Evolutionary conservation across 2,888 invertebrate genomes (phyloP).

Genomic region (Stenodema calcarata): DNA sequence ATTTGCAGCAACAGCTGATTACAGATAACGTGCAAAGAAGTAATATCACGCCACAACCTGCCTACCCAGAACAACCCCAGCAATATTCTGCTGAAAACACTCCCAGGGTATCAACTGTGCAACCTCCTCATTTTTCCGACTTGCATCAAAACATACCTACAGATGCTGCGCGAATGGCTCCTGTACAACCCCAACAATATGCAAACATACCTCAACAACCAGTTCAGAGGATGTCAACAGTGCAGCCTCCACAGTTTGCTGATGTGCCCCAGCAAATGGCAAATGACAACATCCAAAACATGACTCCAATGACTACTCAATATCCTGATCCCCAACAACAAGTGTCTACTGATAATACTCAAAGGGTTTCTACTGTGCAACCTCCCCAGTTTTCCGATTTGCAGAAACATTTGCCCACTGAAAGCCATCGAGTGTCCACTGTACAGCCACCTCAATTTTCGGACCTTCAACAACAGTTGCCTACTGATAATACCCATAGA

Average conservation of each 20-base stretch:
- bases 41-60: not conserved
- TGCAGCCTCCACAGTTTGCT: conserved; percentile 40
- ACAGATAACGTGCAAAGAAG: not conserved
- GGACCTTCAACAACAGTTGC: conserved; percentile 59
- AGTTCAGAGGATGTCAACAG: conserved; percentile 47
- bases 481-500: conserved; percentile 63
- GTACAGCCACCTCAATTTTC: conserved; percentile 56
- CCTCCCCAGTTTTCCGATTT: conserved; percentile 56
- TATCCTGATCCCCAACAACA: not conserved
- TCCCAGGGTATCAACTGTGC: conserved; percentile 49
- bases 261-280: not conserved
- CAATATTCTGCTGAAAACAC: not conserved
- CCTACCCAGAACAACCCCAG: not conserved
- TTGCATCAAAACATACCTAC: not conserved
- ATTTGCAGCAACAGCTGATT: conserved; percentile 14
- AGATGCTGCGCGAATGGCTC: not conserved
- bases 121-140: conserved; percentile 21
- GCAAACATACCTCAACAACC: conserved; percentile 7
- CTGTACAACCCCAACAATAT: not conserved
- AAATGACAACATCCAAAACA: not conserved
- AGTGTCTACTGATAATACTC: not conserved
- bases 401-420: conserved; percentile 58
- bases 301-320: not conserved
- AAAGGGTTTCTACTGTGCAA: conserved; percentile 36
- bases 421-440: conserved; percentile 25